Evolutionary conservation across 2,888 invertebrate species (phyloP), one percentile per base, ranked within the genome.

Genomic region (Ashinkailepas kermadecensis): DNA sequence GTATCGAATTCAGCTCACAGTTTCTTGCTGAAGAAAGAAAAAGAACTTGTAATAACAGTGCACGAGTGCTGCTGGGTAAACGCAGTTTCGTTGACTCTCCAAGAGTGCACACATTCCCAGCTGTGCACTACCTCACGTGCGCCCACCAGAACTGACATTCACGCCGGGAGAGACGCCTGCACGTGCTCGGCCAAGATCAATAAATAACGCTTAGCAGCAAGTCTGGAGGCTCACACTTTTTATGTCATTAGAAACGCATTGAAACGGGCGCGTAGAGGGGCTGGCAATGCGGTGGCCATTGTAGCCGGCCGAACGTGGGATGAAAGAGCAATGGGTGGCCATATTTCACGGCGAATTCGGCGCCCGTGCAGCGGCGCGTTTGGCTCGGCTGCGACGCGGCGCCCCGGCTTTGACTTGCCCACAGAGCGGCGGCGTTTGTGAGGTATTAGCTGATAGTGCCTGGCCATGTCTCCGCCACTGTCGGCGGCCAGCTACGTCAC

Each of bases 281-380:
- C 25, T 10, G 67, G 67, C 25, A 67, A n/a, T n/a, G 25, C 67
- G 67, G 15, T 18, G 12, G 67, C 67, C 25, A 67, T 67, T 67
- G 67, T 67, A 25, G 25, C 11, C 67, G 25, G 23, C 67, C 67
- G 4, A 25, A 25, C 25, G 25, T 25, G 67, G 67, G 67, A 67
- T 13, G 11, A n/a, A 25, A n/a, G n/a, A 67, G 23, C 13, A 25
- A 25, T n/a, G 25, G 25, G 13, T 6, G 39, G 67, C 25, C 67
- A 67, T 67, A 67, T 67, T 67, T 67, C 67, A 67, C 67, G 67
- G 25, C 67, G 67, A 11, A 67, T 67, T n/a, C 4, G 67, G 67
- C 23, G n/a, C 2, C 13, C 2, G 25, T 12, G 11, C 65, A 25
- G 67, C 13, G n/a, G 25, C 67, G 25, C 39, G 39, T 39, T 39